Evolutionary conservation across 1,140 invertebrate genomes (phyloP).

Genomic region (Nebria ingens): DNA sequence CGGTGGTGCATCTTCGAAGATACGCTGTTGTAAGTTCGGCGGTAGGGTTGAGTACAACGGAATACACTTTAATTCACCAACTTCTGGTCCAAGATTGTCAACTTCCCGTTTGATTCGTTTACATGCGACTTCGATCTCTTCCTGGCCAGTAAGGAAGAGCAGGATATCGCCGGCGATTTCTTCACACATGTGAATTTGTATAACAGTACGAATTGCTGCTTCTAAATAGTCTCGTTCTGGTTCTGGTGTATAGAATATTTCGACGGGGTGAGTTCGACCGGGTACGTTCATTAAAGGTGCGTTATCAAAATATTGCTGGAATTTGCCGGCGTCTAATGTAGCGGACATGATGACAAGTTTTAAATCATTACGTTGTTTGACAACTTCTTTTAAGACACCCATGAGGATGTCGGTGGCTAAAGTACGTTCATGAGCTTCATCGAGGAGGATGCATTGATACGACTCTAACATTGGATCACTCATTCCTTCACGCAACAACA

Average conservation of each 20-base stretch:
- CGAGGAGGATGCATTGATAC: constrained; percentile 92
- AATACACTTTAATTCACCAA: constrained; percentile 96
- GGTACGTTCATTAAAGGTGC: constrained; percentile 98
- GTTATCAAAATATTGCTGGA: constrained; percentile 97
- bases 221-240: constrained; percentile 97
- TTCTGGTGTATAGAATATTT: constrained; percentile 99
- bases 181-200: constrained; percentile 99
- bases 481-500: constrained; percentile 98
- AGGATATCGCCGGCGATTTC: constrained; percentile 89
- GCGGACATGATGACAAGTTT: constrained; percentile 99
- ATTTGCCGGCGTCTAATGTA: constrained; percentile 99
- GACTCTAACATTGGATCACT: constrained; percentile 95
- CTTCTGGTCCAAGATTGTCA: constrained; percentile 91
- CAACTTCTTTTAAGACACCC: constrained; percentile 97
- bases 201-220: constrained; percentile 95
- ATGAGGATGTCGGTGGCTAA: constrained; percentile 98
- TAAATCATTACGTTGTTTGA: constrained; percentile 84
- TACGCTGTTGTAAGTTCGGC: constrained; percentile 93
- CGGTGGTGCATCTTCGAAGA: constrained; percentile 92
- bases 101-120: constrained; percentile 95
- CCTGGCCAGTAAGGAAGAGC: constrained; percentile 89
- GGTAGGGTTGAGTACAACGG: constrained; percentile 97
- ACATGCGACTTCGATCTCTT: constrained; percentile 99
- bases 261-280: constrained; percentile 90
- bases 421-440: constrained; percentile 98